Base-by-base conservation (phyloP, 2,797 vertebrate species). In the Anabacerthia variegaticeps region DNA sequence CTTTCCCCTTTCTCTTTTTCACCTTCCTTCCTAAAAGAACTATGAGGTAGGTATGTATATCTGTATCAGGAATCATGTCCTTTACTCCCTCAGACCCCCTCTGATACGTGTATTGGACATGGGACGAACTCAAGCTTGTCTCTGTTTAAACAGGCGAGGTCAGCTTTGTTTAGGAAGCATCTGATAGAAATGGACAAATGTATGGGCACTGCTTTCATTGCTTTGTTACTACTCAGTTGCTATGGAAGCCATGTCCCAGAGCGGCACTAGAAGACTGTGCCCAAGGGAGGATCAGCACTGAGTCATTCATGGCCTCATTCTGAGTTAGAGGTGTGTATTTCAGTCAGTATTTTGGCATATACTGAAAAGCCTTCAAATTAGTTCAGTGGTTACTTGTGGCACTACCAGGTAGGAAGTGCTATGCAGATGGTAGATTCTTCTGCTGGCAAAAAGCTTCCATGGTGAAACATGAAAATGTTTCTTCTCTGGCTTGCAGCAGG, bases 41-140 rank as follows among this genome's bases (percentile, higher is more conserved):
- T 72, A 19, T 62, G 15, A 65, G 46, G 63, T 39, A 28, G 54
- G 11, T 36, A 6, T 27, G 4, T 58, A 5, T 56, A 12, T 69
- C 13, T 77, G 6, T 48, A 49, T 41, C 21, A 49, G 46, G n/a
- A 72, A 39, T 68, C 23, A 22, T 48, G 19, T 73, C 12, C n/a
- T 77, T 65, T 48, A 22, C 21, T 69, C 14, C 16, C 51, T 66
- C 34, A 63, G 46, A 72, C 49, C 36, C n/a, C 30, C 49, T 88
- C 7, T 37, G 16, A 14, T 43, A 28, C 3, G 5, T 4, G 0
- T 48, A 58, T 43, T 22, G 18, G 58, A 44, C 5, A 15, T 1
- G 1, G 20, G 14, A 48, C 51, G 28, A 66, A 44, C 34, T 81
- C 21, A 73, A 39, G 21, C 36, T 76, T 63, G 36, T 69, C 26